Evolutionary conservation across 2,113 vertebrate species (phyloP).

Genomic region (Erythrocercus mccallii): DNA sequence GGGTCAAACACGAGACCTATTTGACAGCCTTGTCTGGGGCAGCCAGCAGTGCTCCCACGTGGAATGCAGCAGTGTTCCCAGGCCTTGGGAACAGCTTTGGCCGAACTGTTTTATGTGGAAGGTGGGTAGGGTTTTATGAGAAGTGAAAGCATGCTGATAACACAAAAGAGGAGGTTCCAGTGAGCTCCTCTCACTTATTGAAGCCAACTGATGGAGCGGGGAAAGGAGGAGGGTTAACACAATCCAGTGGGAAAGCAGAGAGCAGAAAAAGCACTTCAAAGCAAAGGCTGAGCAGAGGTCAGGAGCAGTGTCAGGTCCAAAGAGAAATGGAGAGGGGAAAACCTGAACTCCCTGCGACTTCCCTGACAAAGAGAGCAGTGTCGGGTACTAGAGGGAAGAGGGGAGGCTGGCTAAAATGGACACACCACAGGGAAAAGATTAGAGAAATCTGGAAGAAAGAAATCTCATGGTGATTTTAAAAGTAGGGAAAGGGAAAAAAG

Average conservation of each 20-base stretch:
- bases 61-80: background rate
- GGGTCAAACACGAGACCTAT: background rate
- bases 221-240: constrained; percentile 31
- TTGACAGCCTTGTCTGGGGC: background rate
- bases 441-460: background rate
- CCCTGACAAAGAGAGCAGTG: background rate
- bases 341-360: background rate
- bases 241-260: constrained; percentile 13
- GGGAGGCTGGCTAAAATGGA: background rate
- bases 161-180: constrained; percentile 38
- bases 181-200: background rate
- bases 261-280: constrained; percentile 47
- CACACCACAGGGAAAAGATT: background rate
- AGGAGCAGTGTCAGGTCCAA: constrained; percentile 30
- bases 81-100: background rate
- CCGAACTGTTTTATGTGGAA: background rate
- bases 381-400: background rate
- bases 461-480: background rate
- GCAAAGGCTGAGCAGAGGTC: constrained; percentile 20
- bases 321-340: constrained; percentile 34
- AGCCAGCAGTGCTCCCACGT: rapidly evolving
- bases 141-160: background rate
- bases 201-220: constrained; percentile 51
- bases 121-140: constrained; percentile 9
- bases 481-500: background rate